A percentile compares a stretch with the other conserved stretches of the same genome.
phyloP scores from a whole-genome alignment of 2,113 vertebrate species.

The Lagopus leucura region DNA sequence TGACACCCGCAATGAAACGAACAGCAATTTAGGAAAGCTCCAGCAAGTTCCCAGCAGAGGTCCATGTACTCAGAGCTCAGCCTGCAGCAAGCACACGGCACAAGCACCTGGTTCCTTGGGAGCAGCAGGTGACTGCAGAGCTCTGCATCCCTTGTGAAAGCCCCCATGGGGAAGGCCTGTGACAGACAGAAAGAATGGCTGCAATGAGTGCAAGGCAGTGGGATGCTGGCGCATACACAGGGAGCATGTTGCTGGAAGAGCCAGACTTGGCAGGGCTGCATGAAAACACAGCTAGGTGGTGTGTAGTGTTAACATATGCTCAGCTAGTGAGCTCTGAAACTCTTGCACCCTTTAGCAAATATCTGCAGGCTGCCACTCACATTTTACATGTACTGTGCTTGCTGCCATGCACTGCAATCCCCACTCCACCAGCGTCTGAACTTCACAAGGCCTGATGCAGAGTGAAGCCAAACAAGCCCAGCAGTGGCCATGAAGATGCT shows the following conservation, averaged over 20 bases:
- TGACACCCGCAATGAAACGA: background rate
- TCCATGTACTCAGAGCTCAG: background rate
- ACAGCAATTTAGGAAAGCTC: background rate
- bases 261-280: background rate
- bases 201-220: background rate
- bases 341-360: background rate
- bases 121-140: background rate
- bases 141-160: background rate
- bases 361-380: background rate
- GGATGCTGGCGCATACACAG: background rate
- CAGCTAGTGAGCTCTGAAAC: background rate
- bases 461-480: background rate
- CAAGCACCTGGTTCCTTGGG: background rate
- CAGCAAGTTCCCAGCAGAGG: background rate
- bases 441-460: rapidly evolving
- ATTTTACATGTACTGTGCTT: background rate
- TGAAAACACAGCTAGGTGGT: rapidly evolving
- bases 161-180: background rate
- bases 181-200: background rate
- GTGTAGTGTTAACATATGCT: background rate
- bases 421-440: rapidly evolving
- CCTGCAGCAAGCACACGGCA: rapidly evolving
- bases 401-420: background rate
- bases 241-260: rapidly evolving
- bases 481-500: rapidly evolving